Percentiles rank a stretch among this genome's conserved stretches.
These are phyloP conservation scores for Larimichthys polyactis DNA, from an alignment of 2,113 vertebrate species.

Conservation along the genomic window DNA sequence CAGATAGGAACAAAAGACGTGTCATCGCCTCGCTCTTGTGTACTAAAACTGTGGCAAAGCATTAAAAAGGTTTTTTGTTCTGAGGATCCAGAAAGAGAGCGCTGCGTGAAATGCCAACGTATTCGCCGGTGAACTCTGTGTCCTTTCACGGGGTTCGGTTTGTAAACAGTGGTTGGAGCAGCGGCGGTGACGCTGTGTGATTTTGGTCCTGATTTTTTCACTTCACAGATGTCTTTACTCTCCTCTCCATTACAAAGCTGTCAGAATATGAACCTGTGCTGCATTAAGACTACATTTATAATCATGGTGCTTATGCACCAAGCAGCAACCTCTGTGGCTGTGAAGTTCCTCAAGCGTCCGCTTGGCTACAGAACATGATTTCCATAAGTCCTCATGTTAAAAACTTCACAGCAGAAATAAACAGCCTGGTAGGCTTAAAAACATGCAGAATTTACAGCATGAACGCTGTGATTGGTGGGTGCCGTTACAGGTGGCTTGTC, in stretches of 20 bases:
- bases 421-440: too few relatives aligned
- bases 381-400: too few relatives aligned
- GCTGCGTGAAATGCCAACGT: background rate
- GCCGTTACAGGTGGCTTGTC: too few relatives aligned
- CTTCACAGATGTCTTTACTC: background rate
- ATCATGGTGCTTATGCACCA: constrained; percentile 11
- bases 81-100: background rate
- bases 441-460: too few relatives aligned
- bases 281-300: constrained; percentile 17
- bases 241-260: background rate
- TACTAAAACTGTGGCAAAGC: background rate
- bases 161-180: background rate
- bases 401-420: too few relatives aligned
- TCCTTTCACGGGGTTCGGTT: background rate
- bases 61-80: background rate
- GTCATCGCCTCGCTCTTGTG: background rate
- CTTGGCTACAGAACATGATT: too few relatives aligned
- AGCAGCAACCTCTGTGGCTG: too few relatives aligned
- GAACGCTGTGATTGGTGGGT: too few relatives aligned
- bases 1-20: background rate
- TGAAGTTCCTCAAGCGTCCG: too few relatives aligned
- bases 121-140: background rate
- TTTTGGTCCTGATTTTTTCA: background rate
- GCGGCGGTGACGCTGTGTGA: background rate
- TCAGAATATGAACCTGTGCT: background rate